Evolutionary conservation across 2,113 vertebrate species (phyloP), one percentile per base, ranked within the genome.

Genomic region (Ceuthmochares aereus): DNA sequence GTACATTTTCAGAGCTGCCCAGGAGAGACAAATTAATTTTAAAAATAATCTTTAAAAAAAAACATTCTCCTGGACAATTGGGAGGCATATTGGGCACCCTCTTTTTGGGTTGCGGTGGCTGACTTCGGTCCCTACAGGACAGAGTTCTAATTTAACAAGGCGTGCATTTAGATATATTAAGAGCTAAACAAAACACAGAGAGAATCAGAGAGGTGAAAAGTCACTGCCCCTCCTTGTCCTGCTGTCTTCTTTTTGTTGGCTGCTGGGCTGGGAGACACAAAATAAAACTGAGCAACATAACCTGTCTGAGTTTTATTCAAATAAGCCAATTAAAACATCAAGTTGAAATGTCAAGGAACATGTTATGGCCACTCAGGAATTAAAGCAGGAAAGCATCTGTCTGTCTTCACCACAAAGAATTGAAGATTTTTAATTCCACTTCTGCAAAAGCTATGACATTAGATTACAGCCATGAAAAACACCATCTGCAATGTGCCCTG

Each of bases 231-330:
- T 96, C 96, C 96, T 97, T 84, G 91, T 97, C 93, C 92, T 6
- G 26, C 90, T 96, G 93, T 96, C 97, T 96, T 94, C 95, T 97
- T 95, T 95, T 94, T 96, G 95, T 96, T 97, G 97, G 96, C 96
- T 91, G 92, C 92, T 42, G 87, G 72, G 93, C 85, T n/a, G 92
- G 94, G 95, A 96, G 96, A 93, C 96, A 87, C 89, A 37, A 95
- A 97, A 91, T 89, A 90, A 93, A 97, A 93, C 51, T 32, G 84
- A 93, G 93, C 95, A 90, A 80, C 96, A 81, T 89, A 97, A 97
- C 97, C 92, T 96, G 97, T 97, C 97, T 97, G 96, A 96, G 96
- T 97, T 97, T 97, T 97, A 97, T 97, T 97, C 97, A 97, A 97
- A 97, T 97, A 85, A 97, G 96, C 97, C 97, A 97, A 97, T 97